These are phyloP conservation scores for Drosophila anomelani DNA, from an alignment of 2,888 invertebrate genomes.

Conservation along the genomic window DNA sequence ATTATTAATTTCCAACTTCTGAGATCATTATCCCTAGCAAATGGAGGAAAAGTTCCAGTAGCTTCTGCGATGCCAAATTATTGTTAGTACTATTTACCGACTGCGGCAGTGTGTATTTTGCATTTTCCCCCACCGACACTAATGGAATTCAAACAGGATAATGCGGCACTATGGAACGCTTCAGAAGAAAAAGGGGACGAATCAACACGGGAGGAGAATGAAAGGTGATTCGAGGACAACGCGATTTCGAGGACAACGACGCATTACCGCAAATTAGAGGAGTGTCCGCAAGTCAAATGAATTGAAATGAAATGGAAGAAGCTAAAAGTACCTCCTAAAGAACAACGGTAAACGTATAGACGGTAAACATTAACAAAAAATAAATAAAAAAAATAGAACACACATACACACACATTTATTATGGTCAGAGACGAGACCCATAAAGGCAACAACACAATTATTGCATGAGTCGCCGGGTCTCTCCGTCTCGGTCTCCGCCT, in stretches of 20 bases:
- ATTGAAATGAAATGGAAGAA: constrained; percentile 29
- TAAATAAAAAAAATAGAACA: not conserved
- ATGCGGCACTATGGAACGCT: constrained; percentile 2
- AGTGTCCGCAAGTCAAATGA: constrained; percentile 51
- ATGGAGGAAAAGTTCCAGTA: constrained; percentile 24
- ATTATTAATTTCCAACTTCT: not conserved
- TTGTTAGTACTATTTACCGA: constrained; percentile 23
- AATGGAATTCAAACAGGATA: constrained; percentile 5
- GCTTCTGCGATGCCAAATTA: not conserved
- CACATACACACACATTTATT: not conserved
- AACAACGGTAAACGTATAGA: constrained; percentile 34
- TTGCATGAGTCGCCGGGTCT: constrained; percentile 27
- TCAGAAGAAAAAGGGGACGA: not conserved
- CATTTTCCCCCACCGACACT: not conserved
- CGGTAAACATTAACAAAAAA: constrained; percentile 17
- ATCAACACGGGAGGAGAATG: not conserved
- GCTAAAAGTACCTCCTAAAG: constrained; percentile 7
- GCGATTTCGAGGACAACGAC: constrained; percentile 15
- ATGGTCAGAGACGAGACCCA: constrained; percentile 37
- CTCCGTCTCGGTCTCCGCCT: not conserved
- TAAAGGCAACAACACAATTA: constrained; percentile 37
- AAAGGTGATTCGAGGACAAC: constrained; percentile 3
- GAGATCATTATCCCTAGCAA: constrained; percentile 48
- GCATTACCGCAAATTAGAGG: constrained; percentile 64
- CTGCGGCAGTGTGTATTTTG: constrained; percentile 7